Evolutionary conservation across 2,888 invertebrate genomes (phyloP).

Genomic region (Drosophila ochracea): DNA sequence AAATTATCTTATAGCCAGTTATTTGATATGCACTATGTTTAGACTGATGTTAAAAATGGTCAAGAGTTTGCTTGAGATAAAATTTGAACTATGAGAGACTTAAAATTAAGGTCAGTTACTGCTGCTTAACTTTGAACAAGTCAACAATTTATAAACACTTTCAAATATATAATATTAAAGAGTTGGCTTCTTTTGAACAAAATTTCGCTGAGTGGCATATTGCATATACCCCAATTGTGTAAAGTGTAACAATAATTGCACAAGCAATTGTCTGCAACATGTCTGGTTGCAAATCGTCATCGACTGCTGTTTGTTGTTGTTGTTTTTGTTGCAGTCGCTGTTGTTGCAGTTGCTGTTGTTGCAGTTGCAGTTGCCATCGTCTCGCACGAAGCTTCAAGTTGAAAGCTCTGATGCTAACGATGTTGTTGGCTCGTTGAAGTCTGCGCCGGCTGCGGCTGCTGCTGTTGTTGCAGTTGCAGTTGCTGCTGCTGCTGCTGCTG

Average conservation of each 20-base stretch:
- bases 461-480: constrained; percentile 28
- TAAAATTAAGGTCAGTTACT: accelerated
- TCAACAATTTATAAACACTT: neutral
- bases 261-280: constrained; percentile 74
- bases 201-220: neutral
- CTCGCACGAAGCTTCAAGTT: constrained; percentile 63
- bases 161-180: neutral
- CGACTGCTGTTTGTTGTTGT: constrained; percentile 24
- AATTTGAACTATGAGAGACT: neutral
- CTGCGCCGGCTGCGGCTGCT: constrained; percentile 32
- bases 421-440: constrained; percentile 63
- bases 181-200: neutral
- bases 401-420: constrained; percentile 63
- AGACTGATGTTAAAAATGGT: too few relatives aligned
- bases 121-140: neutral
- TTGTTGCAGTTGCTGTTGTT: constrained; percentile 9
- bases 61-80: neutral
- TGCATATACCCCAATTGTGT: constrained; percentile 8
- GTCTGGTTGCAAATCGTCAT: constrained; percentile 68
- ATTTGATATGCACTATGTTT: too few relatives aligned
- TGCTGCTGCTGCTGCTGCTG: constrained; percentile 18
- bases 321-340: constrained; percentile 11
- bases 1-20: too few relatives aligned
- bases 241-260: constrained; percentile 59
- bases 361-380: constrained; percentile 34